Base-by-base conservation (phyloP, 2,113 vertebrate genomes). In the Alouatta palliata region DNA sequence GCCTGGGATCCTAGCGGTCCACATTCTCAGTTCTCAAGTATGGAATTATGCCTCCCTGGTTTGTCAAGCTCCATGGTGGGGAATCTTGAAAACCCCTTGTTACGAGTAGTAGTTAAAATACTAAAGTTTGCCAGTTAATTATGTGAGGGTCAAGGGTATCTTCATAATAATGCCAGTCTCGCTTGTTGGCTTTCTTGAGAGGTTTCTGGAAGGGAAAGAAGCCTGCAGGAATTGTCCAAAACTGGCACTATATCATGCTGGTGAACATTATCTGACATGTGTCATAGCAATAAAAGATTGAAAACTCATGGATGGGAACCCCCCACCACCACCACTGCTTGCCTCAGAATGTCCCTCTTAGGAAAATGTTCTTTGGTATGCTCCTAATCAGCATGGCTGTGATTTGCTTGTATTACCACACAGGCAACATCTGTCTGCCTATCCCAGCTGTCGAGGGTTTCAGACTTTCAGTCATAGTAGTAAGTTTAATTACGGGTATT, bases 41-140 rank as follows among this genome's bases (percentile, higher is more conserved):
- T 83, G 52, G 27, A 81, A 75, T 68, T 94, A 14, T 77, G 61
- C 32, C 70, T 58, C 0, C 2, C 40, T 75, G 61, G 16, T n/a
- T 86, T 86, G 8, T 91, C 54, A 23, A n/a, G 54, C 93, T 91
- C 54, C 85, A 21, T 56, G 66, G 54, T 80, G 20, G 47, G 7
- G 11, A n/a, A 14, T 86, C 37, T 52, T 58, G 16, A 90, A 91
- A 91, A n/a, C 35, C n/a, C 68, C 56, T 43, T 89, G 56, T 89
- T 87, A 52, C 19, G 82, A 58, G 40, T 56, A 85, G 56, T 84
- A 70, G 79, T 85, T 66, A 64, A 97, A 94, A 91, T 40, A 79
- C 13, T 61, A n/a, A 95, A 81, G 76, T 40, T 77, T 79, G 13
- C 45, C 49, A 79, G 45, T 68, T n/a, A 82, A 49, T 79, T 87